These are phyloP conservation scores for Pygoscelis antarcticus DNA, from an alignment of 2,113 vertebrate species.

Conservation along the genomic window DNA sequence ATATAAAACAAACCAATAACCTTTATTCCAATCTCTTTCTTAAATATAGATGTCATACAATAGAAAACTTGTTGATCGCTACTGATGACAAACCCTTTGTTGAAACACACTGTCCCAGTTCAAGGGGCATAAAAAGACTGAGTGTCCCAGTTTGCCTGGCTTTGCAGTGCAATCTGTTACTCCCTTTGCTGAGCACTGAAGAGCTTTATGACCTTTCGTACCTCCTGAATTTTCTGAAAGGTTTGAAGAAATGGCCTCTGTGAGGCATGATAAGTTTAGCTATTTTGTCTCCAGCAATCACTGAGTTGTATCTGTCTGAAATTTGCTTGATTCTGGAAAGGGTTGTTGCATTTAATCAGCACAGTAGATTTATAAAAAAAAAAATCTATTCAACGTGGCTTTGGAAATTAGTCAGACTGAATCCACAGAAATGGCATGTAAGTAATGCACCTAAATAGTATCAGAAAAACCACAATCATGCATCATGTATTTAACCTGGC, in stretches of 20 bases:
- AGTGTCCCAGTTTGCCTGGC: not conserved
- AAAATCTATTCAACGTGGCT: rapidly evolving
- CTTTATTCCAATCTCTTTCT: not conserved
- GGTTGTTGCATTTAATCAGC: not conserved
- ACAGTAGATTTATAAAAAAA: not conserved
- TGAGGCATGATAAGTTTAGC: not conserved
- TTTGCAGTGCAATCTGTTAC: not conserved
- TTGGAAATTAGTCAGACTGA: not conserved
- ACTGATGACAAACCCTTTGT: not conserved
- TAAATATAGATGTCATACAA: not conserved
- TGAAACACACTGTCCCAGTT: not conserved
- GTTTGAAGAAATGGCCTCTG: not conserved
- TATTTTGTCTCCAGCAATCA: not conserved
- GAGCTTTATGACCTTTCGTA: not conserved
- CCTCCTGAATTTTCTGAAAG: not conserved
- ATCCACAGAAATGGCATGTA: not conserved
- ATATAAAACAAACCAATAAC: not conserved
- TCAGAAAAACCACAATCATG: not conserved
- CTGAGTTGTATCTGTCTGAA: not conserved
- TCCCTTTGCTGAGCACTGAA: not conserved
- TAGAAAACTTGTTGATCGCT: not conserved
- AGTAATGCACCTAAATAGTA: not conserved
- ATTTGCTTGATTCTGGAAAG: not conserved
- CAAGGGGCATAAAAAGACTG: not conserved
- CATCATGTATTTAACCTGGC: not conserved